Base-by-base conservation (phyloP, 2,113 vertebrate species). In the Limnothrissa miodon region DNA sequence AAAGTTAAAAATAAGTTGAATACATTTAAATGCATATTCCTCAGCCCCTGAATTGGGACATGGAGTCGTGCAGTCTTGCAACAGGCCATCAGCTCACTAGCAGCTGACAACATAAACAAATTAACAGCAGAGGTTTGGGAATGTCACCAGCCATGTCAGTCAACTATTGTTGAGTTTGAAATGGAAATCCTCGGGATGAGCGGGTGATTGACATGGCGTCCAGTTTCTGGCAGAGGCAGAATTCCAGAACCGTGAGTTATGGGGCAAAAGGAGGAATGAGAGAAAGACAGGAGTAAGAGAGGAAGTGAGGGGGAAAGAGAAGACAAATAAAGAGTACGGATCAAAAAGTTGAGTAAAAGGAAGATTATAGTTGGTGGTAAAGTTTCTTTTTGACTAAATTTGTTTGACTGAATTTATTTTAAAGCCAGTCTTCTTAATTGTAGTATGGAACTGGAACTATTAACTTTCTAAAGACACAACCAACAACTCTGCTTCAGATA, bases 221-320 rank as follows among this genome's bases (percentile, higher is more conserved):
- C 29, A 17, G 46, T 62, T 80, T 84, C 59, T 45, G 59, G 78
- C 39, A 48, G 78, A 79, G 29, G 48, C 39, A 81, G 83, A 84
- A 84, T 56, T 78, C 80, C 62, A 53, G 39, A 17, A 48, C 66
- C 45, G 59, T 82, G 59, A 88, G 48, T 80, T 79, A 56, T 53
- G 78, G 70, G 21, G 19, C 39, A 15, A 11, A 51, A 81, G 36
- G 8, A 25, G 39, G 48, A 13, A 36, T 39, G n/a, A 46, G 66
- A 8, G 66, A 36, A 29, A 33, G 62, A 33, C 10, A 11, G 29
- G n/a, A 33, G 62, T 1, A 25, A 29, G 29, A 70, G n/a, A 70
- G 59, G 29, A 25, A 25, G 25, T 9, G 25, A 29, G 25, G 1
- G 59, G 11, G 25, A 29, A n/a, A n/a, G n/a, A n/a, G n/a, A 8